phyloP scores from a whole-genome alignment of 2,113 vertebrate species.

The Brachypteracias leptosomus region DNA sequence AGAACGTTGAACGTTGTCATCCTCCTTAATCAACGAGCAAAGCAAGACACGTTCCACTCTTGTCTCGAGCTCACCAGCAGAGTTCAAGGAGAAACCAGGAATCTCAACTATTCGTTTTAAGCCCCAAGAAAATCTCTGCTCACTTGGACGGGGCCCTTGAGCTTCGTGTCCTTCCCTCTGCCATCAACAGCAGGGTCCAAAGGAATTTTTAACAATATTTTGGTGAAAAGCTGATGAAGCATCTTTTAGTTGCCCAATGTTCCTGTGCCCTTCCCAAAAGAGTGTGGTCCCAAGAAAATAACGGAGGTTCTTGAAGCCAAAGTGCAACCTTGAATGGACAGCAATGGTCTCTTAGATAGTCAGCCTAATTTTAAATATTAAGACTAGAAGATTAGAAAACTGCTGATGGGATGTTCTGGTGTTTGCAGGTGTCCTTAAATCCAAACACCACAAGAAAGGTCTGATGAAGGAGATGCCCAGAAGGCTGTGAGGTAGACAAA shows the following conservation, averaged over 20 bases:
- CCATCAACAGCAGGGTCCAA: neutral
- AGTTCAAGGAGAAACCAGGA: neutral
- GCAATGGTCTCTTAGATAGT: neutral
- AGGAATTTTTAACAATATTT: rapidly evolving
- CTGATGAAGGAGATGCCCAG: neutral
- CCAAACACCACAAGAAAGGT: neutral
- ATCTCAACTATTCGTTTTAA: neutral
- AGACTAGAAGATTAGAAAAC: neutral
- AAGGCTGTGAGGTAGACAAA: neutral
- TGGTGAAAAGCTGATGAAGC: neutral
- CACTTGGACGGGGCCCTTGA: neutral
- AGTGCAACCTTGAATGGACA: neutral
- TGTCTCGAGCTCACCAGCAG: neutral
- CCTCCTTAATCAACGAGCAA: neutral
- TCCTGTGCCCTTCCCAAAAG: neutral
- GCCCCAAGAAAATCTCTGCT: neutral
- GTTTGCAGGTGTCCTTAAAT: neutral
- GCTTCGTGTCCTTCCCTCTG: neutral
- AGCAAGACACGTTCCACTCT: neutral
- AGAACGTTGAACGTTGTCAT: neutral
- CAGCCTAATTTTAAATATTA: neutral
- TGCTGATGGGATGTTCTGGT: neutral
- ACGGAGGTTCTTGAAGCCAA: neutral
- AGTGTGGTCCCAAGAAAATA: neutral
- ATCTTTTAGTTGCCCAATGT: neutral